phyloP scores from a whole-genome alignment of 2,113 vertebrate species.

The Silurus asotus region DNA sequence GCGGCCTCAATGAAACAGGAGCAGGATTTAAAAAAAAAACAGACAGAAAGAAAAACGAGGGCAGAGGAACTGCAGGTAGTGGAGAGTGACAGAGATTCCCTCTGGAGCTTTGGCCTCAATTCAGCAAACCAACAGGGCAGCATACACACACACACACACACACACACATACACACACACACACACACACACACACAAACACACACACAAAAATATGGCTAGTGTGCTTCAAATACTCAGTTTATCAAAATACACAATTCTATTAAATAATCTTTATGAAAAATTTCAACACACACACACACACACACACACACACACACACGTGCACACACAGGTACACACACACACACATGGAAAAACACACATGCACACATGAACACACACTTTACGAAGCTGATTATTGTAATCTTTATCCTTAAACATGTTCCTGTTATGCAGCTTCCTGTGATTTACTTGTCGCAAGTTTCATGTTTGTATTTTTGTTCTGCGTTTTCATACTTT shows the following conservation, averaged over 20 bases:
- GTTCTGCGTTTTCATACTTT: no score
- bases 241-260: neutral
- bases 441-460: no score
- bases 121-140: conserved; percentile 60
- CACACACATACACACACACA: conserved; percentile 34
- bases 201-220: conserved; percentile 57
- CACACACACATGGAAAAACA: conserved; percentile 3
- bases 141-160: neutral
- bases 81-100: conserved; percentile 57
- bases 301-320: conserved; percentile 4
- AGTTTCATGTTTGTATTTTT: no score
- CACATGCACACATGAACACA: conserved; percentile 60
- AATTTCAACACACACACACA: neutral
- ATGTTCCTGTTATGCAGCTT: no score
- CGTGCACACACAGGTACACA: conserved; percentile 8
- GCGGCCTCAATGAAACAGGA: conserved; percentile 65
- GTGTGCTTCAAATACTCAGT: neutral
- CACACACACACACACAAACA: conserved; percentile 64
- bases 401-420: neutral
- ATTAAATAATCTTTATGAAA: neutral
- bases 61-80: conserved; percentile 52
- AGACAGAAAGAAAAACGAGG: conserved; percentile 67
- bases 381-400: conserved; percentile 62
- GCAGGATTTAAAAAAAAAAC: conserved; percentile 70
- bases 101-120: conserved; percentile 63